These are phyloP conservation scores for Nowickia ferox DNA, from an alignment of 2,888 invertebrate genomes.

Conservation along the genomic window DNA sequence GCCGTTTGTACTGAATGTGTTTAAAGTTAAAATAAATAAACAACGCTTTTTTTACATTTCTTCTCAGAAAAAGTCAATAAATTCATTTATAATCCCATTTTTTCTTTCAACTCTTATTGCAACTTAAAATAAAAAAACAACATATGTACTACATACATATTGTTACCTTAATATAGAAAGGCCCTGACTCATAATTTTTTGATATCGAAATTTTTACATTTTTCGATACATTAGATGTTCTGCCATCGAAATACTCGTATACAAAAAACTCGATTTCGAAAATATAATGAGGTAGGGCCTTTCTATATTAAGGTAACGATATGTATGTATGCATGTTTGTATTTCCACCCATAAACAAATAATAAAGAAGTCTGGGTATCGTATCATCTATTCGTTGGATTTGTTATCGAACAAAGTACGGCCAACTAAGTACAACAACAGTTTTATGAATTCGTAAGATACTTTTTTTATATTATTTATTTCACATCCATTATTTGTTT, in stretches of 20 bases:
- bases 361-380: conserved; percentile 52
- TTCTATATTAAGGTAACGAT: no score
- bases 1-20: conserved; percentile 12
- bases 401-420: conserved; percentile 48
- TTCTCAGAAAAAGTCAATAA: conserved; percentile 53
- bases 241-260: no score
- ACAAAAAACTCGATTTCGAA: no score
- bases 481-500: conserved; percentile 31
- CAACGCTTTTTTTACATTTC: neutral
- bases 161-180: no score
- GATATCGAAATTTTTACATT: no score
- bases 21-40: conserved; percentile 22
- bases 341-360: neutral
- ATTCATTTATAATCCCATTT: conserved; percentile 52
- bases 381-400: conserved; percentile 38
- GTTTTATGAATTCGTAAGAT: conserved; percentile 6
- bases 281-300: no score
- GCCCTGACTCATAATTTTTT: no score
- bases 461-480: conserved; percentile 41
- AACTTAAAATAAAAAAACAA: neutral
- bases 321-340: no score
- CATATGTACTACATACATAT: no score
- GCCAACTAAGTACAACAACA: neutral
- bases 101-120: conserved; percentile 7
- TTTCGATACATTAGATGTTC: no score